Percentiles rank a stretch among this genome's conserved stretches.
Conservation (phyloP, 1,140 invertebrate genomes). For the Conopomorpha cramerella region DNA sequence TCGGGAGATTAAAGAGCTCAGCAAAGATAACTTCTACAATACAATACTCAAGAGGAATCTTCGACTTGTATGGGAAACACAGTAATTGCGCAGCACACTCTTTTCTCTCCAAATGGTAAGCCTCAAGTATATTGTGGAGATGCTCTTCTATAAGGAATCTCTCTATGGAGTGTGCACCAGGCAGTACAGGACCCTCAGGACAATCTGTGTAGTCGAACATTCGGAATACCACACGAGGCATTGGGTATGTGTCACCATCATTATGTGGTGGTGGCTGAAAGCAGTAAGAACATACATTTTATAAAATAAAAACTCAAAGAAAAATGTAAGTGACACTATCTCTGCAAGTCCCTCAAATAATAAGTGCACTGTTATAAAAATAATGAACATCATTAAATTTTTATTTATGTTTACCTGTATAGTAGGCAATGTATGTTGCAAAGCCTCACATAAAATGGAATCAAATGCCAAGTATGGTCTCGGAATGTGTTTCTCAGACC, state of each 20-base stretch:
- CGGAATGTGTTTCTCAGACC: slow-evolving; percentile 96
- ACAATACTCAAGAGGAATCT: slow-evolving; percentile 97
- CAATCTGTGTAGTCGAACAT: slow-evolving; percentile 99
- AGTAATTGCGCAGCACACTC: slow-evolving; percentile 93
- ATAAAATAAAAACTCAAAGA: slow-evolving; percentile 3
- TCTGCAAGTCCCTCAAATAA: too few relatives aligned
- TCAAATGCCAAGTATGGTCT: slow-evolving; percentile 96
- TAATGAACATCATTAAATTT: slow-evolving; percentile 5
- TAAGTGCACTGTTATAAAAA: too few relatives aligned
- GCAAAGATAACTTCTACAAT: slow-evolving; percentile 97
- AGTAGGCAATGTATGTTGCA: slow-evolving; percentile 92
- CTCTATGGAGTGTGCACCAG: slow-evolving; percentile 96
- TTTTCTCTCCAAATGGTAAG: slow-evolving; percentile 87
- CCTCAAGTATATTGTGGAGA: slow-evolving; percentile 90
- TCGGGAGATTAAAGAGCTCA: slow-evolving; percentile 92
- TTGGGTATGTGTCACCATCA: slow-evolving; percentile 85
- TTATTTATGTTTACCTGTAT: too few relatives aligned
- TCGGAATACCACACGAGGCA: slow-evolving; percentile 87
- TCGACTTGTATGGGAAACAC: slow-evolving; percentile 89
- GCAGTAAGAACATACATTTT: slow-evolving; percentile 4
- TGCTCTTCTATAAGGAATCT: slow-evolving; percentile 98
- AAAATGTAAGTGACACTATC: too few relatives aligned
- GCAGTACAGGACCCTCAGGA: slow-evolving; percentile 88
- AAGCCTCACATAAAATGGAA: slow-evolving; percentile 89
- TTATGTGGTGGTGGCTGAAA: slow-evolving; percentile 75